Evolutionary conservation across 2,113 vertebrate species (phyloP).

Genomic region (Sprattus sprattus): DNA sequence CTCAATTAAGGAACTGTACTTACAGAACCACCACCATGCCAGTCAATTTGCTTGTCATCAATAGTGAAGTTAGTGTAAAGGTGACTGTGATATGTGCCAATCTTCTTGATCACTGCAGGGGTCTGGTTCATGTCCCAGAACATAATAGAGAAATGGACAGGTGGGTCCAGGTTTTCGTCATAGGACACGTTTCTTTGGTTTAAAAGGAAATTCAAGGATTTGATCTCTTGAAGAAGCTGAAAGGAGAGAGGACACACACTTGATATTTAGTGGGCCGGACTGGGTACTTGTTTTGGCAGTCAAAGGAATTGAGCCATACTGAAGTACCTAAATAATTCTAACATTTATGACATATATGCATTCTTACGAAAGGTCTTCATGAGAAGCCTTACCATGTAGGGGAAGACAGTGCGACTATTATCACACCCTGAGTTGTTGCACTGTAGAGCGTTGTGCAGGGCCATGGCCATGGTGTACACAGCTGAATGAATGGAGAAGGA

Average conservation of each 20-base stretch:
- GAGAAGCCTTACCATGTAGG: slow-evolving; percentile 72
- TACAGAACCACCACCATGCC: slow-evolving; percentile 63
- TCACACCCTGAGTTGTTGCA: slow-evolving; percentile 67
- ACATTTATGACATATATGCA: no score
- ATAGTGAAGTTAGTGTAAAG: slow-evolving; percentile 60
- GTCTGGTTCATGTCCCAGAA: slow-evolving; percentile 69
- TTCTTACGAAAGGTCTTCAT: background rate
- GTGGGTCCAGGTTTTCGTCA: slow-evolving; percentile 66
- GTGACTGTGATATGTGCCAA: slow-evolving; percentile 66
- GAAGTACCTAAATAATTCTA: no score
- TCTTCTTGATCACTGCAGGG: slow-evolving; percentile 48
- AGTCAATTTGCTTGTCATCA: slow-evolving; percentile 61
- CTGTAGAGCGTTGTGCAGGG: slow-evolving; percentile 73
- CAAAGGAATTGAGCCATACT: background rate
- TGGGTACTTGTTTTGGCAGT: no score
- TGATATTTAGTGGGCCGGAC: no score
- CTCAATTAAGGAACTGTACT: slow-evolving; percentile 23
- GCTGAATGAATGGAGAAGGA: slow-evolving; percentile 71
- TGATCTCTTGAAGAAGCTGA: slow-evolving; percentile 56
- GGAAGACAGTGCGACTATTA: slow-evolving; percentile 58
- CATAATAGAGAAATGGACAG: slow-evolving; percentile 68
- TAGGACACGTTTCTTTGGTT: slow-evolving; percentile 68
- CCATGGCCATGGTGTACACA: slow-evolving; percentile 71
- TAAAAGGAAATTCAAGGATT: slow-evolving; percentile 76
- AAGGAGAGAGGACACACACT: background rate